Evolutionary conservation across 2,797 vertebrate genomes (phyloP), one percentile per base, ranked within the genome.

Genomic region (Morelia viridis): DNA sequence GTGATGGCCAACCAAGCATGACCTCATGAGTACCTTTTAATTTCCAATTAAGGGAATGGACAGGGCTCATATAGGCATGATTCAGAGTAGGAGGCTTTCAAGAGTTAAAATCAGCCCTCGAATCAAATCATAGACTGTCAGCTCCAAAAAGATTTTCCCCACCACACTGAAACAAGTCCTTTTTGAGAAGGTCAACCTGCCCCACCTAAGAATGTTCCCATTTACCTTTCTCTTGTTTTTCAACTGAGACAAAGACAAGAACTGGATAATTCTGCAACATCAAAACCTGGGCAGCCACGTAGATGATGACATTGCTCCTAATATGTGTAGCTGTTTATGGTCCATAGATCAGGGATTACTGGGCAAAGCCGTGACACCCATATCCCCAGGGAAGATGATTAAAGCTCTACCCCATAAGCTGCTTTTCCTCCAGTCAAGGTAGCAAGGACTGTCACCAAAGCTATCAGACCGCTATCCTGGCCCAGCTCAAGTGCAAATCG

Each of bases 401-500:
- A 61, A 50, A 71, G 28, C 7, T 41, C 50, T 17, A 50, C 11
- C 76, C 7, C 57, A 3, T 19, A 6, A 5, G 5, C 22, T 80
- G 90, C 31, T 71, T 83, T 31, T 10, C 5, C 58, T 26, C 13
- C 68, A 50, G 3, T 60, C 22, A 15, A 92, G 91, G 10, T 80
- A 94, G 92, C 85, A 68, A 93, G 46, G 90, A 92, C 92, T 95
- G 92, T 95, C 95, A 92, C 92, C 58, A 17, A 92, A 68, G 68
- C 92, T 91, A 83, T 92, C 90, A 92, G 46, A 93, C 94, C 93
- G 93, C 91, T 86, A 94, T 88, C 93, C 94, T 96, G 96, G 96
- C 35, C 96, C 95, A 95, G 93, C 93, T 94, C 95, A 92, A 95
- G 96, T 95, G 76, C 91, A 95, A 94, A 95, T 96, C 94, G 94